A percentile compares a stretch with the other conserved stretches of the same genome.
Conservation (phyloP, 2,113 vertebrate species). For the Notiomystis cincta region DNA sequence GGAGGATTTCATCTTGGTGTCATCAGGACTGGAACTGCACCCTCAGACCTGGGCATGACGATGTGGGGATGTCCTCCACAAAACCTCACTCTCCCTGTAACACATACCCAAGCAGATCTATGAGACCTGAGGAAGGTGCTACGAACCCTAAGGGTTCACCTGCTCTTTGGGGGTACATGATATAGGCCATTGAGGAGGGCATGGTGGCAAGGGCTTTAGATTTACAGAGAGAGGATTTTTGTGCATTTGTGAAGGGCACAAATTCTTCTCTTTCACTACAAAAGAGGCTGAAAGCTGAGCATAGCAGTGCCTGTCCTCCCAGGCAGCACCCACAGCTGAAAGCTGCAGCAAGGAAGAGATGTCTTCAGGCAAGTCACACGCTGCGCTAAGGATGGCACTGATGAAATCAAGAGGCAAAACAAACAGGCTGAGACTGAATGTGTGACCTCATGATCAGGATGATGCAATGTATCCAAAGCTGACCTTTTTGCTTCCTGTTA, state of each 20-base stretch:
- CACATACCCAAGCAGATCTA: background rate
- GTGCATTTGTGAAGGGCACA: background rate
- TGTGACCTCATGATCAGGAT: slow-evolving; percentile 11
- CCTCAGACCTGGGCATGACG: rapidly evolving
- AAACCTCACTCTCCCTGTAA: background rate
- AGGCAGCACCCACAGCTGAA: background rate
- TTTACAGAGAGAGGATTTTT: background rate
- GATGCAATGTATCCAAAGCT: background rate
- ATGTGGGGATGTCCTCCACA: background rate
- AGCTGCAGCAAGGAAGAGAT: background rate
- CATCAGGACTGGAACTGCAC: background rate
- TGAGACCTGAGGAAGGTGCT: background rate
- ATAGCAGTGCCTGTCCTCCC: background rate
- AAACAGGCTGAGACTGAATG: background rate
- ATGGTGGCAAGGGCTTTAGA: background rate
- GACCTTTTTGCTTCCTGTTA: slow-evolving; percentile 44
- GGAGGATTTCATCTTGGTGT: background rate
- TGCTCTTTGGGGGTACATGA: background rate
- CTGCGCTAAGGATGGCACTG: background rate
- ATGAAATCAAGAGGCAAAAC: slow-evolving; percentile 21
- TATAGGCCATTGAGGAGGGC: background rate
- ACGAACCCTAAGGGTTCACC: background rate
- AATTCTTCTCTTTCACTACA: background rate
- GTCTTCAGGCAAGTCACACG: background rate
- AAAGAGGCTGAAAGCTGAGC: background rate